phyloP scores from a whole-genome alignment of 2,888 invertebrate species.

The Gibbula magus region DNA sequence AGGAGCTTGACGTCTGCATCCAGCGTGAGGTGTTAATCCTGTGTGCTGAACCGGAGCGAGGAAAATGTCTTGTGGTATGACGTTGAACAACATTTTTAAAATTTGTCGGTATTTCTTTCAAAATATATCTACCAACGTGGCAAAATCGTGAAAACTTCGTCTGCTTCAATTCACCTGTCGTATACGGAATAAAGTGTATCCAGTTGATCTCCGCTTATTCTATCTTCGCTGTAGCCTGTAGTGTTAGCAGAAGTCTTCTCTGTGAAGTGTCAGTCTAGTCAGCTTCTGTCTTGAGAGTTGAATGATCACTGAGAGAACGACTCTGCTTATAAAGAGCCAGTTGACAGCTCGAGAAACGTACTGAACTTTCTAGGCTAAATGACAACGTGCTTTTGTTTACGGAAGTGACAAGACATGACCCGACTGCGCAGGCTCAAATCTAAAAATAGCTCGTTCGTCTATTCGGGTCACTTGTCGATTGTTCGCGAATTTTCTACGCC shows the following conservation, averaged over 20 bases:
- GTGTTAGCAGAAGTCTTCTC: too few relatives aligned
- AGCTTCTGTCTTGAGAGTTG: too few relatives aligned
- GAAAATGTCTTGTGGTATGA: background rate
- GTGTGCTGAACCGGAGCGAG: background rate
- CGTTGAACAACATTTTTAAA: background rate
- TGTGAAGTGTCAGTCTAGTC: too few relatives aligned
- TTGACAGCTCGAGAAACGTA: background rate
- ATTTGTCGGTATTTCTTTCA: too few relatives aligned
- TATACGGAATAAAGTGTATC: too few relatives aligned
- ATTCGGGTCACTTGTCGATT: background rate
- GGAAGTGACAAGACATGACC: background rate
- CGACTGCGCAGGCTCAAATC: background rate
- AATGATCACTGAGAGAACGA: too few relatives aligned
- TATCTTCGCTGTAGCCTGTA: too few relatives aligned
- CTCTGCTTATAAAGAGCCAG: background rate
- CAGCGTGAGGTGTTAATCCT: background rate
- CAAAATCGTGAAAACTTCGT: too few relatives aligned
- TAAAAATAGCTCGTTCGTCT: background rate
- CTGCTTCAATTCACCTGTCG: too few relatives aligned
- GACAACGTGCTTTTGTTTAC: conserved; percentile 1
- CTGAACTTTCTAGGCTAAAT: background rate
- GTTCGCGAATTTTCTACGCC: background rate
- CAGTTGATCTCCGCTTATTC: background rate
- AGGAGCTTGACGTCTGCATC: too few relatives aligned
- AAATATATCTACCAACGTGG: too few relatives aligned